phyloP scores from a whole-genome alignment of 1,140 invertebrate species.

The Drosophila repletoides region DNA sequence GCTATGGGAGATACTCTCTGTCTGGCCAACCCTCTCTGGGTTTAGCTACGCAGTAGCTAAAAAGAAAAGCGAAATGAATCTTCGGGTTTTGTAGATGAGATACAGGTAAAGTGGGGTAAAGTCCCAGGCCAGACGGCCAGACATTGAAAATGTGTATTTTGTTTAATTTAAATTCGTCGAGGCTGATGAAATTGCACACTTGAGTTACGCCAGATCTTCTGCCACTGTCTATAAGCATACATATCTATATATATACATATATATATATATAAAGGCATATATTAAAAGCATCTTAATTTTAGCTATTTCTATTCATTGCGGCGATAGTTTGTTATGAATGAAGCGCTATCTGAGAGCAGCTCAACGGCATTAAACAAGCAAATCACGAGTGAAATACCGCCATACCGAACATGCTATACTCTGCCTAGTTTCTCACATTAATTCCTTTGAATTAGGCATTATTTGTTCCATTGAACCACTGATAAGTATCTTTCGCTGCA shows the following conservation, averaged over 20 bases:
- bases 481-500: neutral
- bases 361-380: neutral
- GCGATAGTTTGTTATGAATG: conserved; percentile 69
- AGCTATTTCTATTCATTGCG: conserved; percentile 41
- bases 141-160: conserved; percentile 32
- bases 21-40: too few relatives aligned
- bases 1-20: too few relatives aligned
- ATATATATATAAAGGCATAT: neutral
- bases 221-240: conserved; percentile 9
- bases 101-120: conserved; percentile 3
- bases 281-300: conserved; percentile 36
- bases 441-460: too few relatives aligned
- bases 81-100: conserved; percentile 27
- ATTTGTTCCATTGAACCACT: neutral
- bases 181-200: conserved; percentile 73
- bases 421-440: too few relatives aligned
- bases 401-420: too few relatives aligned
- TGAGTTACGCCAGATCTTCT: conserved; percentile 44
- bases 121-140: neutral
- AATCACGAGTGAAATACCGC: neutral
- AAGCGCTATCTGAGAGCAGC: conserved; percentile 12
- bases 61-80: conserved; percentile 61
- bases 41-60: conserved; percentile 47
- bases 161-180: conserved; percentile 37
- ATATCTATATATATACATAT: neutral